Percentiles rank a stretch among this genome's conserved stretches.
phyloP scores from a whole-genome alignment of 2,888 invertebrate genomes.

The Vannuccia rotundouncinata region DNA sequence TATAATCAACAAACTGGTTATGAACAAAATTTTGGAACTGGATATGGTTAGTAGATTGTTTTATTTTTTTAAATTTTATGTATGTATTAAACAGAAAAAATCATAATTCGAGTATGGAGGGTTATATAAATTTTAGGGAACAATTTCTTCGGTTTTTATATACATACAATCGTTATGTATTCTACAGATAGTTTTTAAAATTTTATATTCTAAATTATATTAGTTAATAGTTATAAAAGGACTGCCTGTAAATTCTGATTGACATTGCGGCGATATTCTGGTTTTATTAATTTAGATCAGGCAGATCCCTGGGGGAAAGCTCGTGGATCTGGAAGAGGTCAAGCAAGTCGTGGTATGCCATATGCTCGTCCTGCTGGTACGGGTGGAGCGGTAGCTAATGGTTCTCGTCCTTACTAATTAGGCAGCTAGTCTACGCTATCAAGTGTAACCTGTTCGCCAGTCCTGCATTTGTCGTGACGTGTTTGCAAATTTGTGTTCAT shows the following conservation, averaged over 20 bases:
- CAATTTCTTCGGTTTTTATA: too few relatives aligned
- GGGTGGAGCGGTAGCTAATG: background rate
- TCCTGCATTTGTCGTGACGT: background rate
- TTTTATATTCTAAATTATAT: too few relatives aligned
- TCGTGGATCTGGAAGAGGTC: background rate
- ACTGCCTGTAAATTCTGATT: background rate
- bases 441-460: background rate
- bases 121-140: too few relatives aligned
- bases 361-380: background rate
- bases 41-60: background rate
- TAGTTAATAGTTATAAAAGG: background rate
- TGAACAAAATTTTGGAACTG: background rate
- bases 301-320: background rate
- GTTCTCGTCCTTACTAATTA: background rate
- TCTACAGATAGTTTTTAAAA: too few relatives aligned
- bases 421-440: background rate
- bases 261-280: background rate
- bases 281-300: background rate
- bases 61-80: background rate
- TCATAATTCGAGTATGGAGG: too few relatives aligned
- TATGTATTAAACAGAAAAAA: too few relatives aligned
- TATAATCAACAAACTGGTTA: background rate
- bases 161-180: too few relatives aligned
- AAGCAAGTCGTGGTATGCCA: background rate
- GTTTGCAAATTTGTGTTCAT: background rate